Evolutionary conservation across 2,797 vertebrate species (phyloP).

Genomic region (Sebastiscus tertius): DNA sequence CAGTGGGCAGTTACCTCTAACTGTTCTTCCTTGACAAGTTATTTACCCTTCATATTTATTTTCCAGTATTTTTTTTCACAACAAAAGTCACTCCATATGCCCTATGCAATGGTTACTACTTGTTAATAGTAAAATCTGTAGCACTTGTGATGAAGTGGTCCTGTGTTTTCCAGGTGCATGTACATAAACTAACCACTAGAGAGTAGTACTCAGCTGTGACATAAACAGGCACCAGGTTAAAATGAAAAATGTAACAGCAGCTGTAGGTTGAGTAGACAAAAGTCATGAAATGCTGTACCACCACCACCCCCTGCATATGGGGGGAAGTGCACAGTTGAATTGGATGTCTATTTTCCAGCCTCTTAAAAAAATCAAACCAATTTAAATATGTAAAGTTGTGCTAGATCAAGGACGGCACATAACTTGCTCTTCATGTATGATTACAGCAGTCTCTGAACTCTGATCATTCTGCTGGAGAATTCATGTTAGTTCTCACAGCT

Average conservation of each 20-base stretch:
- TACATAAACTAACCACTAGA: constrained; percentile 39
- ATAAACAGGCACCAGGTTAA: not conserved
- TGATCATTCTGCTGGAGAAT: not conserved
- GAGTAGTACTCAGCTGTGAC: constrained; percentile 6
- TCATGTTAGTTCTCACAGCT: not conserved
- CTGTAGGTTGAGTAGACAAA: not conserved
- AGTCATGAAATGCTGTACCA: not conserved
- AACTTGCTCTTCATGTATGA: not conserved
- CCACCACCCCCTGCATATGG: not conserved
- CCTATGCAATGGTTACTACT: not conserved
- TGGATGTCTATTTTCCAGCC: not conserved
- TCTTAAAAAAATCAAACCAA: not conserved
- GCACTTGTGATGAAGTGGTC: not conserved
- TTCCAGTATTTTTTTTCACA: not conserved
- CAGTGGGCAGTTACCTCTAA: not conserved
- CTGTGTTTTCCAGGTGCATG: not conserved
- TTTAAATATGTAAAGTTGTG: not conserved
- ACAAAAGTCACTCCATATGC: not conserved
- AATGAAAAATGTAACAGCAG: not conserved
- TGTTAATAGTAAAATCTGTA: not conserved
- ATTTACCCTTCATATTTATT: not conserved
- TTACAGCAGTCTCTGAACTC: not conserved
- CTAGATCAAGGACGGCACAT: not conserved
- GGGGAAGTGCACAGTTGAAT: not conserved
- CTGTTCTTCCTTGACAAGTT: not conserved